A percentile compares a stretch with the other conserved stretches of the same genome.
phyloP scores from a whole-genome alignment of 2,888 invertebrate species.

The Drosophila macrospina region DNA sequence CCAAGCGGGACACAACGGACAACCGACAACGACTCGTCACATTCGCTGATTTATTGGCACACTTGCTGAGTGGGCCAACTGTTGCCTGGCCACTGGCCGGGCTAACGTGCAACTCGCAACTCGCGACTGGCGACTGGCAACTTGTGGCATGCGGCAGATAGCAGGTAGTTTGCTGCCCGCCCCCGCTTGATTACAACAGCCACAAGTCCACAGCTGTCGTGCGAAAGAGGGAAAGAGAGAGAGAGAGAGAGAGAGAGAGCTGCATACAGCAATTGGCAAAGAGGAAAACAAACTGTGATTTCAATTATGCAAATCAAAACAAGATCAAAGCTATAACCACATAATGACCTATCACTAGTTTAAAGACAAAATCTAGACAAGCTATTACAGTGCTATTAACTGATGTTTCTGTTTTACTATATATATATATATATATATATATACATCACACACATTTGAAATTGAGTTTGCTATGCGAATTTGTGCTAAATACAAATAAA shows the following conservation, averaged over 20 bases:
- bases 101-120: conserved; percentile 27
- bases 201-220: conserved; percentile 24
- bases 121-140: conserved; percentile 5
- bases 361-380: too few species aligned
- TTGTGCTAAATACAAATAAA: too few species aligned
- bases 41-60: conserved; percentile 78
- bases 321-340: background rate
- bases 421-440: too few species aligned
- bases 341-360: background rate
- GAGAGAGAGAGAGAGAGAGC: background rate
- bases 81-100: conserved; percentile 48
- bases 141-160: conserved; percentile 12
- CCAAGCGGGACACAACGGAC: conserved; percentile 1
- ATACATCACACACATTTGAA: too few species aligned
- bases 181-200: conserved; percentile 57
- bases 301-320: conserved; percentile 28
- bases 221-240: background rate
- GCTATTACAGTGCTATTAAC: too few species aligned
- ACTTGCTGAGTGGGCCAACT: conserved; percentile 70
- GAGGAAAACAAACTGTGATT: conserved; percentile 11
- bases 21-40: conserved; percentile 48
- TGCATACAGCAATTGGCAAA: conserved; percentile 1
- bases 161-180: conserved; percentile 1
- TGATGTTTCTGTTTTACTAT: too few species aligned
- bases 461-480: too few species aligned